A percentile compares a stretch with the other conserved stretches of the same genome.
Conservation (phyloP, 2,113 vertebrate species). For the Gopherus flavomarginatus region DNA sequence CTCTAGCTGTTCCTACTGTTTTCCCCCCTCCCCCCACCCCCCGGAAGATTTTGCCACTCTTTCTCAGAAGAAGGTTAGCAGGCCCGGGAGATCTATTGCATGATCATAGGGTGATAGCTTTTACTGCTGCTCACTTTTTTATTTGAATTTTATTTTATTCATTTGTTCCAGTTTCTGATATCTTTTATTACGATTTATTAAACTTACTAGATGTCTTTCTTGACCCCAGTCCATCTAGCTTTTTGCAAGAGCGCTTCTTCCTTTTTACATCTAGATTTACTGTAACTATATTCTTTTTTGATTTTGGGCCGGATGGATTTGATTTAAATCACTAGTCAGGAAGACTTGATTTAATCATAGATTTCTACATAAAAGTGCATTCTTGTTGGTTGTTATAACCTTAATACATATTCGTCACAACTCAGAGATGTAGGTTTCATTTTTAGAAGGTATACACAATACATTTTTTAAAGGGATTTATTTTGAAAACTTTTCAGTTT, state of each 20-base stretch:
- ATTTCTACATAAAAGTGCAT: too few species aligned
- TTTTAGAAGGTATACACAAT: too few species aligned
- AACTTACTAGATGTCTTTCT: neutral
- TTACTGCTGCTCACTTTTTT: neutral
- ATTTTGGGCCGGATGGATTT: neutral
- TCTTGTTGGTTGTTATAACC: too few species aligned
- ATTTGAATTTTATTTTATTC: neutral
- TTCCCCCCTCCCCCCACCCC: rapidly evolving
- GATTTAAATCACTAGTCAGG: too few species aligned
- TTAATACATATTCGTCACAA: too few species aligned
- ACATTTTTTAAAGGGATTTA: too few species aligned
- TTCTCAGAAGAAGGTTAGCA: neutral
- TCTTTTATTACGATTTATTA: conserved; percentile 5
- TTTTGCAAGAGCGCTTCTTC: neutral
- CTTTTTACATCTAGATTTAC: neutral
- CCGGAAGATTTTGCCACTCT: neutral
- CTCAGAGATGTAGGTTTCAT: too few species aligned
- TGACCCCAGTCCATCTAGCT: conserved; percentile 41
- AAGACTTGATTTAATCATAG: too few species aligned
- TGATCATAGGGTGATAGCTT: neutral
- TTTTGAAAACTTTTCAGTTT: too few species aligned
- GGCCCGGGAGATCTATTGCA: neutral
- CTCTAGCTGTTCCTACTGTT: neutral
- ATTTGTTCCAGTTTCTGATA: conserved; percentile 7
- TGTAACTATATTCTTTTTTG: neutral